Conservation (phyloP, 2,888 invertebrate species). For the Clepsis dumicolana region DNA sequence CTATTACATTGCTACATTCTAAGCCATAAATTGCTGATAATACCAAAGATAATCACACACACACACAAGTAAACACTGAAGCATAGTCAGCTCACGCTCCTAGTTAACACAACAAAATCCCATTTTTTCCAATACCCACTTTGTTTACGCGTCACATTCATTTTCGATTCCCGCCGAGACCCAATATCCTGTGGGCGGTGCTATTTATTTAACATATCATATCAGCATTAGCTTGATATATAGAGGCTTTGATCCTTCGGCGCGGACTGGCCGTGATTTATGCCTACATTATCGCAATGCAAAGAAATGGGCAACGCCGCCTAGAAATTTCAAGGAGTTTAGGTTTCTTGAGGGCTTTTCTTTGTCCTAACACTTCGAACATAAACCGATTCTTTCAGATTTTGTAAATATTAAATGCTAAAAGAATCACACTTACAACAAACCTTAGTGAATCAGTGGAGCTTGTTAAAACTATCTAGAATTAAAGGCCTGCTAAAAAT, state of each 20-base stretch:
- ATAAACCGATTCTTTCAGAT: background rate
- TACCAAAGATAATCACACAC: background rate
- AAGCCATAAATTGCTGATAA: background rate
- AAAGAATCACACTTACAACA: no score
- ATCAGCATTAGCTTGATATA: slow-evolving; percentile 85
- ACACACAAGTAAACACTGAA: background rate
- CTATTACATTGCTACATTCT: background rate
- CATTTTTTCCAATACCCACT: slow-evolving; percentile 53
- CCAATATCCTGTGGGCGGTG: slow-evolving; percentile 77
- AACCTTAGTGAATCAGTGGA: no score
- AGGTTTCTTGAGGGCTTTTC: slow-evolving; percentile 1
- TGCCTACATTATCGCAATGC: slow-evolving; percentile 73
- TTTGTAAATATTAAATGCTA: no score
- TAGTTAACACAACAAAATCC: slow-evolving; percentile 38
- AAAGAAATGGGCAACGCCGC: slow-evolving; percentile 60
- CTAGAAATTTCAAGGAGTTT: slow-evolving; percentile 21
- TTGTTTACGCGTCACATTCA: slow-evolving; percentile 72
- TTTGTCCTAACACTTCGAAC: background rate
- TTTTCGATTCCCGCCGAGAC: slow-evolving; percentile 69
- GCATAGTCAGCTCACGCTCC: slow-evolving; percentile 1
- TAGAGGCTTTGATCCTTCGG: slow-evolving; percentile 76
- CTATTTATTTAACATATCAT: slow-evolving; percentile 86
- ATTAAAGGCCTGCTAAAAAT: no score
- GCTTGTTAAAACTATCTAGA: no score
- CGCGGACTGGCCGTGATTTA: slow-evolving; percentile 72